A percentile compares a stretch with the other conserved stretches of the same genome.
Conservation (phyloP, 2,113 vertebrate genomes). For the Odobenus rosmarus region DNA sequence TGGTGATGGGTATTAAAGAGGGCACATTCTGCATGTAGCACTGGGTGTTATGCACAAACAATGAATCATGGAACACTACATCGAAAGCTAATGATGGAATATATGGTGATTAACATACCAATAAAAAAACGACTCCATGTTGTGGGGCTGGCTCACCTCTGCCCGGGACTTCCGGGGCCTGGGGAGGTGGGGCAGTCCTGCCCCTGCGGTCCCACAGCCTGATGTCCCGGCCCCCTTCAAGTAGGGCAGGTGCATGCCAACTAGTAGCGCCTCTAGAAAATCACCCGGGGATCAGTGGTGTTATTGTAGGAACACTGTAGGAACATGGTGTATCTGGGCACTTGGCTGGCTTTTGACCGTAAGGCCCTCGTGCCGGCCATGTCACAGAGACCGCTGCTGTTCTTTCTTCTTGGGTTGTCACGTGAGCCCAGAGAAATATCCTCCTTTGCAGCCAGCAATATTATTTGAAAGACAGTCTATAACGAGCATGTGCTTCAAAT, state of each 20-base stretch:
- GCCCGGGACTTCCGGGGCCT: neutral
- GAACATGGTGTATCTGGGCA: neutral
- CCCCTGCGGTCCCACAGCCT: neutral
- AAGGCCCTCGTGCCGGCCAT: neutral
- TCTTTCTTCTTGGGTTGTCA: neutral
- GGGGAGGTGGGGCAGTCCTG: neutral
- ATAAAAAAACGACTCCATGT: neutral
- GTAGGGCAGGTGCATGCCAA: neutral
- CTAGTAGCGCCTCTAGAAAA: no score
- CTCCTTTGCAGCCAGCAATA: neutral
- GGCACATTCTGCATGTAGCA: no score
- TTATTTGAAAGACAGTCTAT: neutral
- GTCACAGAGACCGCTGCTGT: neutral
- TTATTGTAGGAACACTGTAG: neutral
- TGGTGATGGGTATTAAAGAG: no score
- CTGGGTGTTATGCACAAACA: no score
- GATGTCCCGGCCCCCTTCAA: neutral
- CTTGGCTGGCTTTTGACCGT: neutral
- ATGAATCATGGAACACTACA: no score
- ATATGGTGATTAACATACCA: no score
- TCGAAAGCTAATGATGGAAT: no score
- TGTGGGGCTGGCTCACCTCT: neutral
- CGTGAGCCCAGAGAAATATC: neutral
- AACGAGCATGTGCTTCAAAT: neutral
- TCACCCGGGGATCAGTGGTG: neutral